Base-by-base conservation (phyloP, 2,113 vertebrate species). In the Callipepla squamata region DNA sequence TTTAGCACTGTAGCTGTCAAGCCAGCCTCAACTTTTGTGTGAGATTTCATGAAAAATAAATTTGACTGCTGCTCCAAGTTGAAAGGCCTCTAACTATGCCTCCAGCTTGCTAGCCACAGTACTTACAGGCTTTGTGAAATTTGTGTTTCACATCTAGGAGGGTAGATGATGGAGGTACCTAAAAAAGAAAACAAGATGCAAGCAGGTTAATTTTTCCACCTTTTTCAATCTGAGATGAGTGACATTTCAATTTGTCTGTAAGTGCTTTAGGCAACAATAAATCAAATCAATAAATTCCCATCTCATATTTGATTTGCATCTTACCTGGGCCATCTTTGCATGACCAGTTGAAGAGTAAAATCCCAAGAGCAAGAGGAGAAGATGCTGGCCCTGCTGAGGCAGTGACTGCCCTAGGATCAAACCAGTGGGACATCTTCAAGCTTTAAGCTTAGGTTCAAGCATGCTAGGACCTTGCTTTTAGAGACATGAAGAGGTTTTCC, bases 111-210 rank as follows among this genome's bases (percentile, higher is more conserved):
- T 44, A 57, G 45, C 32, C 20, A 1, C 7, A 70, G 82, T 96
- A 98, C 98, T 98, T 96, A 98, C 98, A 97, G 66, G 94, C 75
- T 97, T 98, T 98, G 81, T 98, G 96, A 94, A 98, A 98, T 96
- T 98, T 98, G 93, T 97, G 97, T 85, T 98, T 98, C 89, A 98
- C 95, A 86, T 98, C 97, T 66, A 97, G 97, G 92, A 98, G 88
- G 9, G 98, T 97, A 84, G 98, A 98, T 51, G 95, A 96, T 92
- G 98, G 98, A 80, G 95, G 92, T 55, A 98, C 95, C 98, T 98
- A 93, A 63, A 96, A 97, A 79, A 51, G 18, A 86, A 82, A 82
- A 95, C 6, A 90, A 89, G 93, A 93, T 4, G 19, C 13, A 78
- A 26, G 44, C 65, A 58, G 11, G 44, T 94, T 82, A 95, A 10